A percentile compares a stretch with the other conserved stretches of the same genome.
These are phyloP conservation scores for Rhinogobius similis DNA, from an alignment of 2,113 vertebrate genomes.

Conservation along the genomic window DNA sequence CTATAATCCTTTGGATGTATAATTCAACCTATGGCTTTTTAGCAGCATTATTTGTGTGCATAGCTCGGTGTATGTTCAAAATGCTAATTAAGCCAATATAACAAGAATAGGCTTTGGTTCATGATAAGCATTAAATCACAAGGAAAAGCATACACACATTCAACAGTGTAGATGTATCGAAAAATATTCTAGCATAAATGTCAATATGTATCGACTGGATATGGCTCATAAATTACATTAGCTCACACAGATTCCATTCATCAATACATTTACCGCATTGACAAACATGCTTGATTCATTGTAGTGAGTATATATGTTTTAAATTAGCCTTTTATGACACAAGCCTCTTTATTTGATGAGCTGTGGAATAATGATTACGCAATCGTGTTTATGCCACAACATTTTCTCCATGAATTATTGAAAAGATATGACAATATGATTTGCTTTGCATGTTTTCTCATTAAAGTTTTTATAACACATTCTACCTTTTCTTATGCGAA, in stretches of 20 bases:
- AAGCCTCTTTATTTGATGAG: neutral
- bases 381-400: neutral
- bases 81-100: neutral
- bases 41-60: neutral
- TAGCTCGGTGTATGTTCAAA: neutral
- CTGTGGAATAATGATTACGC: neutral
- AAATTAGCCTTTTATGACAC: too few relatives aligned
- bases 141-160: neutral
- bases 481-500: slow-evolving; percentile 1
- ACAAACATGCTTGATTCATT: too few relatives aligned
- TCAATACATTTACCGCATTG: neutral
- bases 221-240: slow-evolving; percentile 16
- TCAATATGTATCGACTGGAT: slow-evolving; percentile 15
- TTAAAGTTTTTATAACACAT: neutral
- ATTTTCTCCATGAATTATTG: neutral
- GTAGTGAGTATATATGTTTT: too few relatives aligned
- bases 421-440: neutral
- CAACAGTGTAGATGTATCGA: neutral
- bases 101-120: neutral
- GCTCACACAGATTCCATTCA: slow-evolving; percentile 4
- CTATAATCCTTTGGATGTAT: neutral
- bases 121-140: neutral
- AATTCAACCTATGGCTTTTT: neutral
- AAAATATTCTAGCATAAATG: neutral
- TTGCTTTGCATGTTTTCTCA: neutral